Base-by-base conservation (phyloP, 2,113 vertebrate genomes). In the Cyprinodon variegatus region DNA sequence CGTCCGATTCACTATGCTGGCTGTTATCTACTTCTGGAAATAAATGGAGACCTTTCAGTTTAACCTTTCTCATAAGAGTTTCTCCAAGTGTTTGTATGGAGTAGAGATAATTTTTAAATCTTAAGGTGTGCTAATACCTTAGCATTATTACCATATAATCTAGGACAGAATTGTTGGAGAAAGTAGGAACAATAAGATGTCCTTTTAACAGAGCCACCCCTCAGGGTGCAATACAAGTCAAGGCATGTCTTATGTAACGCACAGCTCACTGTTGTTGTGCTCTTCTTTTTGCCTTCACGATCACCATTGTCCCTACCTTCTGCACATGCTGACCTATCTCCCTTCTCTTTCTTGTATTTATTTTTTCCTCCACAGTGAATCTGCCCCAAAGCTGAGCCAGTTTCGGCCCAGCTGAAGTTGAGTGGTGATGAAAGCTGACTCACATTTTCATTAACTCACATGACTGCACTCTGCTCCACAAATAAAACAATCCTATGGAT, bases 391-490 rank as follows among this genome's bases (percentile, higher is more conserved):
- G 86, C 84, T 80, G 76, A 57, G 73, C 79, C 88, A 65, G 87
- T 80, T 74, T 86, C 74, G 80, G 77, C 83, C 87, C 82, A 77
- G 85, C 87, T 89, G 76, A 81, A 85, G 72, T 45, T 62, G 78
- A 89, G 76, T 71, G 66, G 13, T 72, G 81, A 92, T 92, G 89
- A 94, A 90, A 83, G 89, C 86, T 92, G 90, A 94, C 82, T 92
- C 90, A 92, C 82, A 87, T 83, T 75, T 79, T 86, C 76, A 86
- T 91, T 88, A 92, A 82, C 79, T 85, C 78, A 81, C 90, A 87
- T 91, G 91, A 88, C 85, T 89, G 87, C 86, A 91, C 91, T 68
- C 70, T 73, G 61, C 40, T 79, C 75, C 77, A 86, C 80, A 86
- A 83, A 91, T 81, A 87, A 89, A 89, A 70, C 72, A 69, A 39